Base-by-base conservation (phyloP, 2,888 invertebrate species). In the Branchipolynoe longqiensis region DNA sequence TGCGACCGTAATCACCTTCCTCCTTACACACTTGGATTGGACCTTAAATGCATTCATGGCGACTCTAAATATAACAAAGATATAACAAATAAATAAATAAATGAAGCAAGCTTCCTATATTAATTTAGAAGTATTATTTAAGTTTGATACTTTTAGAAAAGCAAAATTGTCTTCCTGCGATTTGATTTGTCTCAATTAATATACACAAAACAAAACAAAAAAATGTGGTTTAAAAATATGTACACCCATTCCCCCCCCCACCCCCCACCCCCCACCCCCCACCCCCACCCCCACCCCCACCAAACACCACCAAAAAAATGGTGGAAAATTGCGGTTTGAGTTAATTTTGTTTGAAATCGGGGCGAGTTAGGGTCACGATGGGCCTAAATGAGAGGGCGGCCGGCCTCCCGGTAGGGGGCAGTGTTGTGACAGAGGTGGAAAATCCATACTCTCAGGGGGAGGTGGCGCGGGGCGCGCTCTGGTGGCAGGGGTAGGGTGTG, bases 341-440 rank as follows among this genome's bases (percentile, higher is more conserved):
- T n/a, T n/a, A n/a, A n/a, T n/a, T n/a, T n/a, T n/a, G n/a, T n/a
- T n/a, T n/a, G n/a, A n/a, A n/a, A n/a, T n/a, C n/a, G 56, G 31
- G 14, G 62, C 4, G 14, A 31, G 62, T 62, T 62, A 25, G 25
- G 62, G 18, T 3, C 31, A 25, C 22, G 69, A 69, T 69, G 69
- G 36, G 69, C 36, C 38, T 78, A 78, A 78, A 78, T 78, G 78
- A 78, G 41, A 78, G 78, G 78, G 78, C 78, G 78, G 78, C 48
- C 18, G 25, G 48, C 22, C 25, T 22, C 18, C 25, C 12, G 1
- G 54, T 41, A 25, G 78, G 41, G 78, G 54, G 54, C 31, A 28
- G n/a, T 8, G 28, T 41, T 31, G 78, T 78, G 78, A 78, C 78
- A 78, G 78, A 14, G 28, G 78, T 28, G 78, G 25, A 78, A 78